A percentile compares a stretch with the other conserved stretches of the same genome.
phyloP scores from a whole-genome alignment of 2,113 vertebrate species.

The Peromyscus leucopus region DNA sequence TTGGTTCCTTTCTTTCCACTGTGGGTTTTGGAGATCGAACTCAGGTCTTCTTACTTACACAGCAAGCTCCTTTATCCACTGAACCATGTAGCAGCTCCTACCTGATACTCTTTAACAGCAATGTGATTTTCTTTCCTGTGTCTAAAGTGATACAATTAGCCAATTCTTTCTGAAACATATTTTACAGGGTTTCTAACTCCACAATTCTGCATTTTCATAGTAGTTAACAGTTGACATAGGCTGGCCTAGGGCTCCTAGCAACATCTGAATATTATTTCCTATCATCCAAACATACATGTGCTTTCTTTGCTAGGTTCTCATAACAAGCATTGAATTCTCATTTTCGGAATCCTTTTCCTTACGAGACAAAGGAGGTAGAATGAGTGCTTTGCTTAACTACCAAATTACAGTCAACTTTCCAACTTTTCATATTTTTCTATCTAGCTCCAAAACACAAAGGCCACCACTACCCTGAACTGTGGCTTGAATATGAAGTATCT shows the following conservation, averaged over 20 bases:
- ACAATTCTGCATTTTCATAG: background rate
- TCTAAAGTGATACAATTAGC: background rate
- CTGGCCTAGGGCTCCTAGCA: background rate
- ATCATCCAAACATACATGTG: background rate
- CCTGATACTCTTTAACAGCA: background rate
- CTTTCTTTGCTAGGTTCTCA: background rate
- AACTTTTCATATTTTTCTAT: background rate
- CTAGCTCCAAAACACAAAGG: background rate
- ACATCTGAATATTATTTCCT: background rate
- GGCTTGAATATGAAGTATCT: background rate
- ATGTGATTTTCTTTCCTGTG: background rate
- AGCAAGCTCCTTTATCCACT: background rate
- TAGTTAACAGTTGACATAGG: background rate
- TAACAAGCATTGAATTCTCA: background rate
- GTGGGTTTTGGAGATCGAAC: background rate
- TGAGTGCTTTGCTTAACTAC: too few relatives aligned
- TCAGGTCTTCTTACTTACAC: accelerated
- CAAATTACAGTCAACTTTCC: background rate
- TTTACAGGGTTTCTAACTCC: background rate
- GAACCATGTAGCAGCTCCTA: background rate
- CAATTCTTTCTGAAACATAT: background rate
- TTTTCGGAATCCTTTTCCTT: background rate
- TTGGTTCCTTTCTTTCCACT: background rate
- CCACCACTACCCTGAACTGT: background rate
- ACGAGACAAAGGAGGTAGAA: background rate